phyloP scores from a whole-genome alignment of 2,888 invertebrate species.

The Tipula confusa region DNA sequence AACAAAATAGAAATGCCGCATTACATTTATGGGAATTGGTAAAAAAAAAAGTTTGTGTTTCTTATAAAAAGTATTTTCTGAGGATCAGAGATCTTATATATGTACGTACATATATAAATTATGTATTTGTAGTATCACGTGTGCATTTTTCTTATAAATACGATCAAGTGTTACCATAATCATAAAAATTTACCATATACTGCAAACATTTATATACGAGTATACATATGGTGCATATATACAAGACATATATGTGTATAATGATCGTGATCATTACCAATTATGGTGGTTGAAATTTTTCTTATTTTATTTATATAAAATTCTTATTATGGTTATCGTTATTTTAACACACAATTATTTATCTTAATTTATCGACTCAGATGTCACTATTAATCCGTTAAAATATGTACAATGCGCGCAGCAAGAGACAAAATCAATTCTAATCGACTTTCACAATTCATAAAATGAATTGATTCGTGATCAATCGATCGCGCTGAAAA shows the following conservation, averaged over 20 bases:
- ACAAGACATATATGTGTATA: background rate
- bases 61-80: background rate
- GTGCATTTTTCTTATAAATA: too few species aligned
- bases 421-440: background rate
- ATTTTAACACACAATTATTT: background rate
- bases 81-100: background rate
- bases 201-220: background rate
- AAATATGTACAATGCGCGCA: background rate
- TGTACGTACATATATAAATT: background rate
- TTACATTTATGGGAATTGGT: background rate
- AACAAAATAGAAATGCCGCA: slow-evolving; percentile 16
- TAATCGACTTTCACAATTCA: slow-evolving; percentile 25
- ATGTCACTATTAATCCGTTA: background rate
- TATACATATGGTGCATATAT: background rate
- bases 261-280: slow-evolving; percentile 25
- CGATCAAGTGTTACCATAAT: slow-evolving; percentile 25
- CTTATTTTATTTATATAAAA: background rate
- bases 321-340: slow-evolving; percentile 25
- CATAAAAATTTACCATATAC: background rate
- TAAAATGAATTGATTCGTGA: background rate
- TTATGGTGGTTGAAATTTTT: slow-evolving; percentile 5
- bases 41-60: background rate
- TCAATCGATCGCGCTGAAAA: background rate
- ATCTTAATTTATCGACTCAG: background rate
- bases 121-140: too few species aligned